Base-by-base conservation (phyloP, 1,140 invertebrate genomes). In the Caenorhabditis brenneri region DNA sequence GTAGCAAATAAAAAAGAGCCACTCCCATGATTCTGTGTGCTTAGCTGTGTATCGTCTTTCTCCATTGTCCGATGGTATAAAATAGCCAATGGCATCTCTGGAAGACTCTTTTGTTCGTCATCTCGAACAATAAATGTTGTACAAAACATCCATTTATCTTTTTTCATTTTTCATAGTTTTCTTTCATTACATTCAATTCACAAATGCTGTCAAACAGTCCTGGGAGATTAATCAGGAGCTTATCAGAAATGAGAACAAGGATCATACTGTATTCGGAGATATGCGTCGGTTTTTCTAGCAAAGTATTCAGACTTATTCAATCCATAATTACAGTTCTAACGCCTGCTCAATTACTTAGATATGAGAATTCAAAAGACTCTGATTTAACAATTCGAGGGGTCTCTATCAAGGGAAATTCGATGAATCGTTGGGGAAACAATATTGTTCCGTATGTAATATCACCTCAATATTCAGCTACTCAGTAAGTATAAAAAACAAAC, bases 361-460 rank as follows among this genome's bases (percentile, higher is more conserved):
- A 81, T 39, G 51, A 53, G 24, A 81, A 58, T 39, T 42, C 36
- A 7, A 58, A 29, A 55, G 24, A 36, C 29, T 58, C 80, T 5
- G 49, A 42, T 42, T 42, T 58, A n/a, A 58, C 80, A 24, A 53
- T 55, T 55, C 31, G 80, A 9, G 80, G 80, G 22, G 80, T 58
- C 16, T 53, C 53, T 12, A 42, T 81, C 3, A 58, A 55, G 19
- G 80, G 36, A 42, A 81, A 39, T 58, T 81, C 80, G 0, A 55
- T 36, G 29, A 81, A 81, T 58, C 49, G 80, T 6, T 81, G 80
- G 80, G 31, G n/a, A 33, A 81, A 81, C 12, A 81, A 81, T 46
- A 42, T 42, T 5, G 80, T 81, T 19, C 80, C 48, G 9, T 58
- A 19, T 42, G 36, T 58, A 9, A 53, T 81, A 3, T 81, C 80